Base-by-base conservation (phyloP, 2,113 vertebrate genomes). In the Spea multiplicata region DNA sequence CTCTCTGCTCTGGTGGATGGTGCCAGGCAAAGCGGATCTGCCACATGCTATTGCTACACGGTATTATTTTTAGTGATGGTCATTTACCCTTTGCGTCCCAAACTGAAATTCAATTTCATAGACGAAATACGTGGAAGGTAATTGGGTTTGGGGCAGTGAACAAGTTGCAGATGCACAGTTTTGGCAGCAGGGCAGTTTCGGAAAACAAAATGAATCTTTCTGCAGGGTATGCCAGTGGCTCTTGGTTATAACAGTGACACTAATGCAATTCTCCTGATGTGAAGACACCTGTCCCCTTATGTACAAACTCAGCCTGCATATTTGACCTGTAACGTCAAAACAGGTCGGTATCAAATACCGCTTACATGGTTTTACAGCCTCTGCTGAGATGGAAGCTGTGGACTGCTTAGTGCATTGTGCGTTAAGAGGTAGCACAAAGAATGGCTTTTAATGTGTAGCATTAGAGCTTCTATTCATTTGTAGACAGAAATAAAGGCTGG, bases 251-350 rank as follows among this genome's bases (percentile, higher is more conserved):
- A 71, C 76, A 55, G 76, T 45, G 68, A 71, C 61, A 65, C 47
- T 72, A 79, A 73, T 79, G 61, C 59, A 73, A 79, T 73, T 49
- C 13, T 50, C 62, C 70, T 73, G 70, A 73, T 73, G 67, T 48
- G 66, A 77, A 55, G 66, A 77, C 75, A 77, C 75, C 75, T 77
- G 77, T 64, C 62, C 71, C 57, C 70, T 30, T 55, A 66, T 14
- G 50, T 73, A 73, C 61, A 44, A n/a, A 53, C 45, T 45, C 62
- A 69, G 17, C 49, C 10, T 45, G 52, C 48, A 72, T 30, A 71
- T 30, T 52, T 73, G 44, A 55, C 70, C 49, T 73, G 16, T 79
- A 73, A 66, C 73, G 70, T 66, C 44, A 66, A 30, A 66, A 53
- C 50, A 65, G 30, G 14, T 73, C 30, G 59, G 44, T 47, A 66